Evolutionary conservation across 1,140 invertebrate species (phyloP).

Genomic region (Nilaparvata lugens): DNA sequence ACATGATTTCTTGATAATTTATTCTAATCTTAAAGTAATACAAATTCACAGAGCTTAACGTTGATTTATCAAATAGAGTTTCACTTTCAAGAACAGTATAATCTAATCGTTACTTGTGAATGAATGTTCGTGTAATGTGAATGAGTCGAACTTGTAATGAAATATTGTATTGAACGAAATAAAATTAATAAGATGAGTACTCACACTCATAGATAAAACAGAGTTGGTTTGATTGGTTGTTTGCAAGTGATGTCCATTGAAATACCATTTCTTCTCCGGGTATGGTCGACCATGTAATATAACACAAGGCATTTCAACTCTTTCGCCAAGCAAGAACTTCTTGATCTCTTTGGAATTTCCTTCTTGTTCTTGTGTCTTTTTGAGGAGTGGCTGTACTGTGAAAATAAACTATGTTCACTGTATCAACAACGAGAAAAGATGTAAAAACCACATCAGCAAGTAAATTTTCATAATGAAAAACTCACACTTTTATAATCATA

Average conservation of each 20-base stretch:
- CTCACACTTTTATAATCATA: too few species aligned
- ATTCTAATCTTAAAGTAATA: too few species aligned
- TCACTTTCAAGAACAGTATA: too few species aligned
- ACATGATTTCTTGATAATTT: too few species aligned
- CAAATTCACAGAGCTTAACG: too few species aligned
- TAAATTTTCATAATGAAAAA: too few species aligned
- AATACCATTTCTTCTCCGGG: conserved; percentile 20
- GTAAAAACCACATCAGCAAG: too few species aligned
- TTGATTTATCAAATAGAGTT: too few species aligned
- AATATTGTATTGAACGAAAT: too few species aligned
- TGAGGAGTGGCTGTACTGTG: conserved; percentile 3
- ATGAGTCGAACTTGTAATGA: too few species aligned
- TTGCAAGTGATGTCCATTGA: conserved; percentile 18
- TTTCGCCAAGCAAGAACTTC: conserved; percentile 2
- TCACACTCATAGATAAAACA: neutral
- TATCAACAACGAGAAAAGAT: neutral
- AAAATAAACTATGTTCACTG: neutral
- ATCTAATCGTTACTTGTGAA: too few species aligned
- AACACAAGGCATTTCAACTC: conserved; percentile 18
- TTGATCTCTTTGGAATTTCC: neutral
- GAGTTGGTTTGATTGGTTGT: neutral
- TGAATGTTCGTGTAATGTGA: too few species aligned
- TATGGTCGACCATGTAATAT: conserved; percentile 19
- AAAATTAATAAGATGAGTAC: conserved; percentile 4
- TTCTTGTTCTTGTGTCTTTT: neutral